phyloP scores from a whole-genome alignment of 2,888 invertebrate genomes.

The Lithophane ornitopus region DNA sequence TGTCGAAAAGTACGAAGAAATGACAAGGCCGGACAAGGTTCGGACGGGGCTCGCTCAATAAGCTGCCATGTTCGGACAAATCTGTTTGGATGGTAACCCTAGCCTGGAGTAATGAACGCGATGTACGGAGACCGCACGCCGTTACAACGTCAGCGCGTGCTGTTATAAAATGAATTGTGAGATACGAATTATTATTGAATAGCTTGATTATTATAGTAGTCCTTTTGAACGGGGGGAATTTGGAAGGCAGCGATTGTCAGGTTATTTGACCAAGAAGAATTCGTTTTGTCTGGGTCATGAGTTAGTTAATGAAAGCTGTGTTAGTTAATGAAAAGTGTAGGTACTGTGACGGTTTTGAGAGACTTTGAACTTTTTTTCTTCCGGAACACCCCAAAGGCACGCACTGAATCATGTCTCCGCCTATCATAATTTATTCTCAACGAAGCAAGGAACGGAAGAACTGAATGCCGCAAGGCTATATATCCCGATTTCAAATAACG shows the following conservation, averaged over 20 bases:
- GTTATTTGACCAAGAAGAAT: background rate
- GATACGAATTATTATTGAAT: constrained; percentile 23
- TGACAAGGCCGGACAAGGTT: background rate
- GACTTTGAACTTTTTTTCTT: background rate
- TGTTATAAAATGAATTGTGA: constrained; percentile 38
- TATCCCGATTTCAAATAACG: constrained; percentile 18
- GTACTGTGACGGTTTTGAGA: background rate
- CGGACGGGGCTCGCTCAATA: background rate
- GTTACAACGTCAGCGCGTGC: constrained; percentile 36
- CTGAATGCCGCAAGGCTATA: background rate
- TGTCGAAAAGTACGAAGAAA: background rate
- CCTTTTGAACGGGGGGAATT: background rate
- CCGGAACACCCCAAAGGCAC: background rate
- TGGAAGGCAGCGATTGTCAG: too few species aligned
- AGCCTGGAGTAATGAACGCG: constrained; percentile 47
- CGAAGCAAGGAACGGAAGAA: background rate
- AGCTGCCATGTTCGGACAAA: background rate
- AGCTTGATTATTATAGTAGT: constrained; percentile 2
- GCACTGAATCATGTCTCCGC: background rate
- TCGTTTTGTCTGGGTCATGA: background rate
- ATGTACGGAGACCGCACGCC: constrained; percentile 45
- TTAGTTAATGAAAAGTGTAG: background rate
- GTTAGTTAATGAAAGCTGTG: background rate
- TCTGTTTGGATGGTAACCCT: background rate
- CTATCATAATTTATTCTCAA: background rate